Conservation (phyloP, 2,888 invertebrate species). For the Callyntrura sp. region DNA sequence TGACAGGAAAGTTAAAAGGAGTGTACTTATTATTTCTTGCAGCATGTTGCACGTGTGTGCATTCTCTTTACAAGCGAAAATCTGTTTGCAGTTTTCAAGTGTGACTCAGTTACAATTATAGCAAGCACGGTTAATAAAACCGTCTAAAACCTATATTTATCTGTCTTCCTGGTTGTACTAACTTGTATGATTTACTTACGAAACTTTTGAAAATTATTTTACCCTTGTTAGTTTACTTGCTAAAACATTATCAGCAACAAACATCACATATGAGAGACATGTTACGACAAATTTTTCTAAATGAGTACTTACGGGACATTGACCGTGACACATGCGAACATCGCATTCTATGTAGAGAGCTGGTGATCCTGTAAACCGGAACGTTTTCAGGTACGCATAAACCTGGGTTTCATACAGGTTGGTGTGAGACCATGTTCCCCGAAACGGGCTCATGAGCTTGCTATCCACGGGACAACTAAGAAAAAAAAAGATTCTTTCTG, state of each 20-base stretch:
- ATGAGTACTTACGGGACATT: slow-evolving; percentile 92
- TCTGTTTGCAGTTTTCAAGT: not conserved
- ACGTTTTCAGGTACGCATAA: slow-evolving; percentile 97
- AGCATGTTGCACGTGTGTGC: slow-evolving; percentile 23
- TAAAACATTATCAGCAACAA: not conserved
- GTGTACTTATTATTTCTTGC: slow-evolving; percentile 16
- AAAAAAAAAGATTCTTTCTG: slow-evolving; percentile 62
- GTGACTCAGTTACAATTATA: not conserved
- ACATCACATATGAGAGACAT: not conserved
- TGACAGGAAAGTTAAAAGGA: slow-evolving; percentile 57
- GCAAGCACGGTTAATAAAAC: not conserved
- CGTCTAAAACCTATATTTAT: not conserved
- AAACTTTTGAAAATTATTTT: slow-evolving; percentile 34
- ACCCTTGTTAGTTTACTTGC: not conserved
- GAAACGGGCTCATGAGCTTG: slow-evolving; percentile 95
- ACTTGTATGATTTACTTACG: slow-evolving; percentile 6
- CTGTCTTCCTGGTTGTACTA: slow-evolving; percentile 29
- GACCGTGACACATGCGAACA: slow-evolving; percentile 97
- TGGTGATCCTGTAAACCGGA: slow-evolving; percentile 96
- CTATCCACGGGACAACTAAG: slow-evolving; percentile 95
- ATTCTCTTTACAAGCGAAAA: slow-evolving; percentile 9
- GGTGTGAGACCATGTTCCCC: slow-evolving; percentile 95
- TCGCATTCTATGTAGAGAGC: slow-evolving; percentile 98
- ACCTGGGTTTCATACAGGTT: slow-evolving; percentile 97
- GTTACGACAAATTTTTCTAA: not conserved